Conservation (phyloP, 2,797 vertebrate genomes). For the Garrulus glandarius region DNA sequence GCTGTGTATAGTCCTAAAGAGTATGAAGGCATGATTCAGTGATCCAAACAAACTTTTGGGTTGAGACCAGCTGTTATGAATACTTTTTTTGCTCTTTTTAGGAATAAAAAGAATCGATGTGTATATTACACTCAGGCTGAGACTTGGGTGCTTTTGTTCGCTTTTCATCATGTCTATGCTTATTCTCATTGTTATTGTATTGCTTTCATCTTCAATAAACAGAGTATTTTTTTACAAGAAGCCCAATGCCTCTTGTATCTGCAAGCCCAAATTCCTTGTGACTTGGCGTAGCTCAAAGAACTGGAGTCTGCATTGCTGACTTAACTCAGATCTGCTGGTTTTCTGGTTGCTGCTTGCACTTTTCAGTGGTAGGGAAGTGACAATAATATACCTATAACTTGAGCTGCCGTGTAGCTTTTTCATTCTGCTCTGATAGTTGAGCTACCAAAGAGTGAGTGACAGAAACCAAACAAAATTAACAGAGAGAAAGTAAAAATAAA, state of each 20-base stretch:
- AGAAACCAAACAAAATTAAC: slow-evolving; percentile 18
- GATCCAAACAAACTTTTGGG: slow-evolving; percentile 47
- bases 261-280: slow-evolving; percentile 24
- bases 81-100: slow-evolving; percentile 53
- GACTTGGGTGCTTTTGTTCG: slow-evolving; percentile 38
- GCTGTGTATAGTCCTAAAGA: not conserved
- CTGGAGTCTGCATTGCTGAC: not conserved
- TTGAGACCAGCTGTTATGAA: slow-evolving; percentile 35
- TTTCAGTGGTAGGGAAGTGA: not conserved
- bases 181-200: slow-evolving; percentile 59
- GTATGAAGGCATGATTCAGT: not conserved
- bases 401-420: not conserved
- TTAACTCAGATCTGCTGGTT: not conserved
- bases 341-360: slow-evolving; percentile 6
- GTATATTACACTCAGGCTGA: slow-evolving; percentile 13
- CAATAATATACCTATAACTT: not conserved
- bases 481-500: not conserved
- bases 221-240: not conserved
- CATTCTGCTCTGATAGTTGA: slow-evolving; percentile 14
- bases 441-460: slow-evolving; percentile 33
- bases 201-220: slow-evolving; percentile 68
- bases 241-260: not conserved
- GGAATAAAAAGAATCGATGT: slow-evolving; percentile 54
- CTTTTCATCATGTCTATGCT: slow-evolving; percentile 41
- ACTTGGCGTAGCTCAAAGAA: not conserved